These are phyloP conservation scores for Endotricha flammealis DNA, from an alignment of 2,888 invertebrate genomes.

Conservation along the genomic window DNA sequence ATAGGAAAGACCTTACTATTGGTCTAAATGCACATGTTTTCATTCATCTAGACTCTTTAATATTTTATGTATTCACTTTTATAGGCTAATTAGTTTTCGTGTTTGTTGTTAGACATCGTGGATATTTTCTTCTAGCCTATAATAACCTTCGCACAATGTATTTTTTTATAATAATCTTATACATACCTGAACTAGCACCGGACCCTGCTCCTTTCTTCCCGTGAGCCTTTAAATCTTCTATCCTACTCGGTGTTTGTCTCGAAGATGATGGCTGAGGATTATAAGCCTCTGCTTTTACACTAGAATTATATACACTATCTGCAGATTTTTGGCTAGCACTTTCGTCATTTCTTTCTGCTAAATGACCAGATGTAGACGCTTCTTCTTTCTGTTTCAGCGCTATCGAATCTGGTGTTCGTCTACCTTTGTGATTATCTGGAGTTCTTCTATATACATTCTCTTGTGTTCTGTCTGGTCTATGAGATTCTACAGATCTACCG, in stretches of 20 bases:
- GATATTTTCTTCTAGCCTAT: too few species aligned
- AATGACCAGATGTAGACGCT: slow-evolving; percentile 36
- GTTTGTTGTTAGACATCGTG: too few species aligned
- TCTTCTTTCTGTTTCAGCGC: slow-evolving; percentile 54
- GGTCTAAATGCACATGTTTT: too few species aligned
- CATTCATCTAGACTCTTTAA: too few species aligned
- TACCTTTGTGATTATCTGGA: slow-evolving; percentile 45
- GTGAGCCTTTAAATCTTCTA: slow-evolving; percentile 68
- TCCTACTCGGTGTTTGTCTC: slow-evolving; percentile 64
- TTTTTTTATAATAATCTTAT: slow-evolving; percentile 1
- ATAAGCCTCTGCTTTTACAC: slow-evolving; percentile 58
- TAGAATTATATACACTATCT: slow-evolving; percentile 79
- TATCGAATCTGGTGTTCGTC: slow-evolving; percentile 57
- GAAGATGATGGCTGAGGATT: slow-evolving; percentile 70
- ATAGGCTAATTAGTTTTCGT: too few species aligned
- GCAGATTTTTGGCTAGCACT: slow-evolving; percentile 68
- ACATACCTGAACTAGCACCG: slow-evolving; percentile 79
- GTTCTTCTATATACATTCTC: slow-evolving; percentile 59
- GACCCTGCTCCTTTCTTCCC: slow-evolving; percentile 76
- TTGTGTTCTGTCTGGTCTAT: slow-evolving; percentile 39
- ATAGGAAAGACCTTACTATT: too few species aligned
- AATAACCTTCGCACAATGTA: too few species aligned
- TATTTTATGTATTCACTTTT: too few species aligned
- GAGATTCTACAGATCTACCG: slow-evolving; percentile 60
- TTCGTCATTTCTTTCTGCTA: slow-evolving; percentile 53